Percentiles rank a stretch among this genome's conserved stretches.
phyloP scores from a whole-genome alignment of 1,140 invertebrate species.

The Cherax quadricarinatus region DNA sequence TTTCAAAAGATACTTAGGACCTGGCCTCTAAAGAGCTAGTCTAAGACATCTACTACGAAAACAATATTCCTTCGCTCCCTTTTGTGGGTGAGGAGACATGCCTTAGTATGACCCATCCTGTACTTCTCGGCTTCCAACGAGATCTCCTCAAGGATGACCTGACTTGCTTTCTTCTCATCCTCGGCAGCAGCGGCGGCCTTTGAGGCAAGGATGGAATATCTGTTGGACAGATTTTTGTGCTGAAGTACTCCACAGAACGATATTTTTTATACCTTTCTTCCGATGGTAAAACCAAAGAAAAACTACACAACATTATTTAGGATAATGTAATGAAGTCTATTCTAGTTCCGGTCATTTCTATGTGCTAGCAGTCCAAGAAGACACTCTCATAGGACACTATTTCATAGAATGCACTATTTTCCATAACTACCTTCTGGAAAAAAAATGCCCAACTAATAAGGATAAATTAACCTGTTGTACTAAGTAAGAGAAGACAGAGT shows the following conservation, averaged over 20 bases:
- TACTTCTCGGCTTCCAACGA: constrained; percentile 81
- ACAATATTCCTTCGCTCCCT: constrained; percentile 6
- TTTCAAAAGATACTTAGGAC: background rate
- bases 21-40: background rate
- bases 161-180: constrained; percentile 80
- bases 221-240: constrained; percentile 52
- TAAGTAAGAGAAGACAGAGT: constrained; percentile 13
- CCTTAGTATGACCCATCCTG: constrained; percentile 73
- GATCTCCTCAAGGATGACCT: constrained; percentile 80
- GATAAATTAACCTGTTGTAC: background rate
- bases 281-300: background rate
- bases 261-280: background rate
- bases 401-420: background rate
- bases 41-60: background rate
- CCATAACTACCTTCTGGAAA: background rate
- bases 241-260: constrained; percentile 21
- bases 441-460: background rate
- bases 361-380: background rate
- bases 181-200: constrained; percentile 79
- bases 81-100: constrained; percentile 62
- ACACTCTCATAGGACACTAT: background rate
- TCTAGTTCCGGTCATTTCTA: background rate
- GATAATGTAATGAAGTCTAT: background rate
- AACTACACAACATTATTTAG: background rate
- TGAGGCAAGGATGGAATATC: constrained; percentile 82